phyloP scores from a whole-genome alignment of 2,888 invertebrate genomes.

The Cremastinae sp. region DNA sequence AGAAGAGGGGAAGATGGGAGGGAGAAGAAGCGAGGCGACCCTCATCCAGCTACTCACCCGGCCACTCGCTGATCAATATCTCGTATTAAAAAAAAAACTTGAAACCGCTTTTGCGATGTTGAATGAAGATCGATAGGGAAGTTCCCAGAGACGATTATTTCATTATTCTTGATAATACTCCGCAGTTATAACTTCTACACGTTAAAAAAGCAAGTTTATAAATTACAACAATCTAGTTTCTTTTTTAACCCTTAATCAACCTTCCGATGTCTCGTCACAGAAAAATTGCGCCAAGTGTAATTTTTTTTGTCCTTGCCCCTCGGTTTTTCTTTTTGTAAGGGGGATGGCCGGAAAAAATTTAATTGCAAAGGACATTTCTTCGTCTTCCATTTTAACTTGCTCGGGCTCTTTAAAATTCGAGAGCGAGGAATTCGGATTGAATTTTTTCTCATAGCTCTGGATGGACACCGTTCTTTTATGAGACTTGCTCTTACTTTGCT shows the following conservation, averaged over 20 bases:
- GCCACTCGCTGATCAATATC: conserved; percentile 66
- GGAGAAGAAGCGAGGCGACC: conserved; percentile 51
- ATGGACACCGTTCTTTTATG: conserved; percentile 61
- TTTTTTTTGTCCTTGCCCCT: conserved; percentile 6
- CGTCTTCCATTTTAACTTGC: conserved; percentile 8
- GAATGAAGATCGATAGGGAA: conserved; percentile 42
- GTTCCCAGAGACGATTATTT: conserved; percentile 48
- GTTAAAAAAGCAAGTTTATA: conserved; percentile 37
- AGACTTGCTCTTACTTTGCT: conserved; percentile 56
- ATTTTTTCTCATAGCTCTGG: conserved; percentile 61
- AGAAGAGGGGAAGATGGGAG: conserved; percentile 46
- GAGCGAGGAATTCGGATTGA: conserved; percentile 37
- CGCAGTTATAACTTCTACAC: conserved; percentile 57
- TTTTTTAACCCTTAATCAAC: conserved; percentile 16
- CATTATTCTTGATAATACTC: conserved; percentile 59
- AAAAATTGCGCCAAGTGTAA: conserved; percentile 36
- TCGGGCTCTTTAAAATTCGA: conserved; percentile 31
- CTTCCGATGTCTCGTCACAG: conserved; percentile 30
- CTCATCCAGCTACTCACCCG: conserved; percentile 57
- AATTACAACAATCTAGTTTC: conserved; percentile 46
- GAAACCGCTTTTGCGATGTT: conserved; percentile 43
- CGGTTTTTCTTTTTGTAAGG: conserved; percentile 29
- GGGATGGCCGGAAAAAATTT: conserved; percentile 43
- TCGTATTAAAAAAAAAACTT: conserved; percentile 62
- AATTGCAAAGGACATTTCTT: conserved; percentile 47